Evolutionary conservation across 2,888 invertebrate species (phyloP), one percentile per base, ranked within the genome.

Genomic region (Calameuta pallipes): DNA sequence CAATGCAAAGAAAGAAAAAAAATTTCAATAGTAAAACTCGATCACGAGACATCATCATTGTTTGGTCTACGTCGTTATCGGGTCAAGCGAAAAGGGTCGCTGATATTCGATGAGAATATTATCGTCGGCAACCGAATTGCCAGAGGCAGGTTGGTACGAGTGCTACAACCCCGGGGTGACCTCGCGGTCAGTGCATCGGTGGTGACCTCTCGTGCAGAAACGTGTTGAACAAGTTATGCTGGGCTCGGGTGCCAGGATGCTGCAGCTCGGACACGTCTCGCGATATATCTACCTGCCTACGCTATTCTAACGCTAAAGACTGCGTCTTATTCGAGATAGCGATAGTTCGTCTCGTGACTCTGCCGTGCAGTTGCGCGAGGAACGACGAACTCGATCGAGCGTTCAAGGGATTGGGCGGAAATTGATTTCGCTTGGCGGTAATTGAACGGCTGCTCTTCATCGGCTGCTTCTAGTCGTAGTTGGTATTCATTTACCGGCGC

Each of bases 141-240:
- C 83, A 80, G 82, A 79, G 84, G 87, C 86, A 83, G 83, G 83
- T 85, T 84, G 87, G 83, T 86, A 84, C 86, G 86, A 86, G 86
- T 83, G 84, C 33, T 33, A 76, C 34, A 74, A 74, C 74, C 74
- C 74, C 37, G 68, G 69, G 83, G 80, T 87, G 87, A 87, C 88
- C 87, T 85, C 85, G 75, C 79, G 85, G 84, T 84, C 86, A 84
- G 86, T 86, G 87, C 87, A 85, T 87, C 83, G 84, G 81, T 85
- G 87, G 86, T 89, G 90, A 89, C 89, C 90, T 85, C 86, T 85
- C 83, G 78, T 75, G 78, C 85, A 81, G 82, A 83, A 88, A 88
- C 89, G 89, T 87, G 90, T 89, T 85, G 87, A 88, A 87, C 89
- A 88, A 87, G 86, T 89, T 88, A 86, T 85, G 85, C 84, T 84